These are phyloP conservation scores for Dallia pectoralis DNA, from an alignment of 2,797 vertebrate species.

Conservation along the genomic window DNA sequence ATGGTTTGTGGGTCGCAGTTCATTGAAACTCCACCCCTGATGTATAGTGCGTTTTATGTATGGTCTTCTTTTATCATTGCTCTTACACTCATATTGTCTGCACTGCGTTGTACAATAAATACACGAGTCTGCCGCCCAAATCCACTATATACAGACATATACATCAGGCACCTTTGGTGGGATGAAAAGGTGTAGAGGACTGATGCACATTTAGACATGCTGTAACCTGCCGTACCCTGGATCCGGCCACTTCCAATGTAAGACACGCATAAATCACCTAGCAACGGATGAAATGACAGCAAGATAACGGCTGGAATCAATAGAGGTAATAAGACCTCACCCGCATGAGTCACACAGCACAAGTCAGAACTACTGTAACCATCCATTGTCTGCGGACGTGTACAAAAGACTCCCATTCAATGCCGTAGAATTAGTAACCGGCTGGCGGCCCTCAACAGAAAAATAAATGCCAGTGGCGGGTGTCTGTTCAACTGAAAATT, in stretches of 20 bases:
- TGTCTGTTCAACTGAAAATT: not conserved
- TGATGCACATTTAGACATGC: not conserved
- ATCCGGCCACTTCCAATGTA: not conserved
- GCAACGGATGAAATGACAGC: conserved; percentile 5
- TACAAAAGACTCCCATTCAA: not conserved
- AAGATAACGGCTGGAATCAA: not conserved
- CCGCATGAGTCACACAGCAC: not conserved
- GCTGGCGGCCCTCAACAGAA: too few species aligned
- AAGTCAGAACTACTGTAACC: not conserved
- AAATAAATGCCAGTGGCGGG: too few species aligned
- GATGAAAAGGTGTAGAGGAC: not conserved
- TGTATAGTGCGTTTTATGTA: not conserved
- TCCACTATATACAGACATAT: not conserved
- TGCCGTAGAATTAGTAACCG: too few species aligned
- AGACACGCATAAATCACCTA: not conserved
- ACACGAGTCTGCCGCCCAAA: not conserved
- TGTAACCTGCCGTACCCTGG: not conserved
- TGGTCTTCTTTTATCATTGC: not conserved
- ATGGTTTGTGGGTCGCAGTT: not conserved
- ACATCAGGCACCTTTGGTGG: not conserved
- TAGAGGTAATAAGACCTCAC: not conserved
- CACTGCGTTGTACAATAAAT: not conserved
- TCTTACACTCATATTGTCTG: not conserved
- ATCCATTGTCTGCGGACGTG: not conserved
- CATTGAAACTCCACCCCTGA: not conserved